Conservation (phyloP, 2,888 invertebrate genomes). For the Drosophila stalkeri region DNA sequence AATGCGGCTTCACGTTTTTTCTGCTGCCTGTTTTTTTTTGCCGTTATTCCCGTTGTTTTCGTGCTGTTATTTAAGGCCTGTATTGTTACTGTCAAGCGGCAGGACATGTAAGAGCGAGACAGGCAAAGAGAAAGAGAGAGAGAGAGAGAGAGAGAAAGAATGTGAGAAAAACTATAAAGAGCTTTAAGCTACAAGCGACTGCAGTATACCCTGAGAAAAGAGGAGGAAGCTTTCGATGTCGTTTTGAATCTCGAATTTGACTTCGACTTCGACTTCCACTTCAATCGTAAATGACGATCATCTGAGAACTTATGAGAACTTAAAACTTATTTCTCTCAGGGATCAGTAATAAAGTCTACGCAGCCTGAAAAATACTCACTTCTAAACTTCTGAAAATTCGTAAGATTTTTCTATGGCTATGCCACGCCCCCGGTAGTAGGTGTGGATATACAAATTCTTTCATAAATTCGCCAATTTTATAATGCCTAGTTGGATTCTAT, state of each 20-base stretch:
- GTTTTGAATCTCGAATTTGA: no score
- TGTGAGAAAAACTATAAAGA: not conserved
- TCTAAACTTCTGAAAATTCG: no score
- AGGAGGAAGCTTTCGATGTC: not conserved
- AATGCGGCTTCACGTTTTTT: constrained; percentile 25
- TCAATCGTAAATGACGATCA: no score
- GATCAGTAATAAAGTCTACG: no score
- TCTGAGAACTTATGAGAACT: no score
- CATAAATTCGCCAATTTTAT: no score
- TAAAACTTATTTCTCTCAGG: no score
- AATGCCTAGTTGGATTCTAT: no score
- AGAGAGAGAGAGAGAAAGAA: not conserved
- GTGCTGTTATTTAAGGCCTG: constrained; percentile 21
- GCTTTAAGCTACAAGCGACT: not conserved
- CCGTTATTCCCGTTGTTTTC: constrained; percentile 21
- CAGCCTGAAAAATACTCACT: no score
- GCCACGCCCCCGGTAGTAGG: no score
- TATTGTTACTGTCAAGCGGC: constrained; percentile 19
- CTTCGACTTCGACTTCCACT: not conserved
- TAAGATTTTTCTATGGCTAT: no score
- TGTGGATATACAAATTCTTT: no score
- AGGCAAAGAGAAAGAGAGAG: not conserved
- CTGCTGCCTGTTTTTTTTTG: constrained; percentile 11
- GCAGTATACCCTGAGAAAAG: not conserved
- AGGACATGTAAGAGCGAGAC: not conserved